These are phyloP conservation scores for Bradypodion pumilum DNA, from an alignment of 2,797 vertebrate genomes.

Conservation along the genomic window DNA sequence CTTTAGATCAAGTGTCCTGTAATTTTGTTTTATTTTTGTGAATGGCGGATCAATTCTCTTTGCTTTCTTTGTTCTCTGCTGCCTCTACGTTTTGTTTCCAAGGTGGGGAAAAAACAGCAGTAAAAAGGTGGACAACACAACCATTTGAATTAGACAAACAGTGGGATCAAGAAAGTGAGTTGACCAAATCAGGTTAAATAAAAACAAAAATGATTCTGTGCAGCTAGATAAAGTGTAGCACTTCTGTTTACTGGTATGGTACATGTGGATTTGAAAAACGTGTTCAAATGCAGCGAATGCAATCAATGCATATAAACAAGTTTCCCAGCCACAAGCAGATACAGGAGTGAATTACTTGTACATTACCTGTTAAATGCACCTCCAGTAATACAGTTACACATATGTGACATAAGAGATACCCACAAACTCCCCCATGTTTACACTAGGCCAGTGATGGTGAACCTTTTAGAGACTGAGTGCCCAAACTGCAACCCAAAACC, in stretches of 20 bases:
- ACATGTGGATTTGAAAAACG: not conserved
- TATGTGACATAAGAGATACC: not conserved
- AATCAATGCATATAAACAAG: not conserved
- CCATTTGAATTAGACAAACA: not conserved
- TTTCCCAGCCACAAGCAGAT: not conserved
- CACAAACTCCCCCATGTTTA: not conserved
- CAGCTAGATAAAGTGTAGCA: not conserved
- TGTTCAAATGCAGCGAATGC: not conserved
- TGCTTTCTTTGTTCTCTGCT: not conserved
- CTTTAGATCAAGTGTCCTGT: not conserved
- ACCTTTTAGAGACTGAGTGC: too few species aligned
- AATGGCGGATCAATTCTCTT: not conserved
- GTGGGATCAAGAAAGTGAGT: not conserved
- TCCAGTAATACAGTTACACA: not conserved
- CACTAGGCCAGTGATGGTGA: too few species aligned
- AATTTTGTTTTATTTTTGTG: not conserved
- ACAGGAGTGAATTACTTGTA: not conserved
- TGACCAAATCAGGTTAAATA: not conserved
- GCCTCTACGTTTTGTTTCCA: not conserved
- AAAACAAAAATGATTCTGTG: not conserved
- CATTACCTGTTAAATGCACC: not conserved
- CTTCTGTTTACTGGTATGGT: not conserved
- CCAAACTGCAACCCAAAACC: too few species aligned
- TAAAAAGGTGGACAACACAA: not conserved
- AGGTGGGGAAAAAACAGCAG: not conserved